A percentile compares a stretch with the other conserved stretches of the same genome.
phyloP scores from a whole-genome alignment of 1,140 invertebrate species.

The Meteorus sp. region DNA sequence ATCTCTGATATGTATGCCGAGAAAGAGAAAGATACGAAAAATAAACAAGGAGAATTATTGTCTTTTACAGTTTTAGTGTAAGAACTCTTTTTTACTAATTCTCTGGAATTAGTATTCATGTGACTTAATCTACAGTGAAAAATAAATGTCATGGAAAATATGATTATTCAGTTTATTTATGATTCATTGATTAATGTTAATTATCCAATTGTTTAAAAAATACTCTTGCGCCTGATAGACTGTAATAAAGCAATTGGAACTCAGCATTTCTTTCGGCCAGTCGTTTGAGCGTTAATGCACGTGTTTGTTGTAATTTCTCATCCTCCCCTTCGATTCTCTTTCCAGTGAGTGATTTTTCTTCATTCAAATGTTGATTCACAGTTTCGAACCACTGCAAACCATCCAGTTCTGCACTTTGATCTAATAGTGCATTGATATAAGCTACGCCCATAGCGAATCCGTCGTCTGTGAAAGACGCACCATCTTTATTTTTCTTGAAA shows the following conservation, averaged over 20 bases:
- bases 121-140: conserved; percentile 8
- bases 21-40: too few relatives aligned
- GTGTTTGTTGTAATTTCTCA: conserved; percentile 89
- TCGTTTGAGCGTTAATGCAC: conserved; percentile 88
- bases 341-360: conserved; percentile 47
- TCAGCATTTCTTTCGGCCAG: conserved; percentile 83
- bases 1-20: too few relatives aligned
- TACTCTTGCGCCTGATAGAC: conserved; percentile 89
- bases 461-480: conserved; percentile 94
- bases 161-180: not conserved
- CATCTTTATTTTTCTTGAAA: conserved; percentile 82
- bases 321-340: conserved; percentile 62
- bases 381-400: conserved; percentile 96
- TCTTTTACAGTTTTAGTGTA: too few relatives aligned
- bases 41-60: too few relatives aligned
- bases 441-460: conserved; percentile 94
- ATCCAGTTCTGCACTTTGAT: conserved; percentile 83
- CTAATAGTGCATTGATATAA: conserved; percentile 71
- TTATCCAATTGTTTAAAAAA: conserved; percentile 74
- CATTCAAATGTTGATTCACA: conserved; percentile 72
- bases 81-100: too few relatives aligned
- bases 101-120: too few relatives aligned
- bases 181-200: conserved; percentile 32
- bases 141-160: conserved; percentile 20
- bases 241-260: conserved; percentile 89